Evolutionary conservation across 2,113 vertebrate species (phyloP), one percentile per base, ranked within the genome.

Genomic region (Heloderma charlesbogerti): DNA sequence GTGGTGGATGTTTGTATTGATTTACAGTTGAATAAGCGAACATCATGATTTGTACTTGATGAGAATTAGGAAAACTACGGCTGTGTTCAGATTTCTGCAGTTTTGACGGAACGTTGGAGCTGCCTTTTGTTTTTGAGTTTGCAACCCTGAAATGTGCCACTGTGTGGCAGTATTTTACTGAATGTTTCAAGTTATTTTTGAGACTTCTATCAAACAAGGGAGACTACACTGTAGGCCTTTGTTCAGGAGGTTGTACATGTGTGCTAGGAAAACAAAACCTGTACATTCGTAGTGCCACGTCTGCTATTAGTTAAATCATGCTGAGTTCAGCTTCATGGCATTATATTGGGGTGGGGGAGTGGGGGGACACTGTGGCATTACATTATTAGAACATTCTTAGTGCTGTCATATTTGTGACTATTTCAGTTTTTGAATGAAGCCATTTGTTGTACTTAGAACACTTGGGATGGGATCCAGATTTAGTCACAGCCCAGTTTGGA

Each of bases 141-240:
- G 95, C 96, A 96, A 86, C 93, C 94, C 95, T 94, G 87, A 88
- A 91, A 91, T 89, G 54, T 94, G 80, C 96, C 96, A 96, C 95
- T 93, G 95, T 72, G 95, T 95, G 96, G 96, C 96, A 97, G 92
- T 96, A 88, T 95, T 94, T 95, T 87, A 94, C 96, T 91, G 88
- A 69, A 6, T 18, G 88, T 92, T 92, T 89, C 77, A 15, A 37
- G 15, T 45, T 89, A 86, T 1, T 90, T n/a, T 95, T 94, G 83
- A n/a, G 0, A 71, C 87, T 72, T 95, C 6, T 71, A 71, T 87
- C 87, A n/a, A 88, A 48, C 13, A 87, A 63, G 91, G 72, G 83
- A 81, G 81, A 77, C 87, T 54, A 0, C 31, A 27, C 20, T 92
- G 74, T 37, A 86, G n/a, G 78, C 93, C 86, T 87, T 16, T 93